Evolutionary conservation across 2,888 invertebrate species (phyloP).

Genomic region (Rhagonycha fulva): DNA sequence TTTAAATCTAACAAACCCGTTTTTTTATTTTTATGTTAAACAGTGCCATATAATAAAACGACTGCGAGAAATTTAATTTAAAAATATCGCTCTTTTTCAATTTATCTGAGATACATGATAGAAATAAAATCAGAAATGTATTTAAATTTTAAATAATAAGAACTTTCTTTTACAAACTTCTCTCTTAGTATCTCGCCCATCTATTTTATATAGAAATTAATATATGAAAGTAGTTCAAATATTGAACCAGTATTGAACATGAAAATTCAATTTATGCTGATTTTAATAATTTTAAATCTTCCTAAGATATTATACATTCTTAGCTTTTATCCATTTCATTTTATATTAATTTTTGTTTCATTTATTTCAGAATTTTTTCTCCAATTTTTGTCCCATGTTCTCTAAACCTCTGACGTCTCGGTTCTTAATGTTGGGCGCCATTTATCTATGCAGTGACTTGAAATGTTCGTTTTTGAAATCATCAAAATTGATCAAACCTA

Average conservation of each 20-base stretch:
- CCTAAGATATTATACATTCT: neutral
- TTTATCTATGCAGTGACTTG: too few species aligned
- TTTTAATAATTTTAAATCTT: slow-evolving; percentile 4
- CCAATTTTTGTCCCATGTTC: neutral
- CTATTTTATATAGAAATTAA: slow-evolving; percentile 8
- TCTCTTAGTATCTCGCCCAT: neutral
- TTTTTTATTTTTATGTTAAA: neutral
- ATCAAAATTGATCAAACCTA: too few species aligned
- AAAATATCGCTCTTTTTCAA: neutral
- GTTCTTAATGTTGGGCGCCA: too few species aligned
- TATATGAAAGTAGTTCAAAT: slow-evolving; percentile 16
- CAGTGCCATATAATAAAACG: neutral
- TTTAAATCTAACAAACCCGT: neutral
- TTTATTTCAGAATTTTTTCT: neutral
- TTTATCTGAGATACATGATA: neutral
- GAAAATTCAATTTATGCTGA: slow-evolving; percentile 15
- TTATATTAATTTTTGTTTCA: neutral
- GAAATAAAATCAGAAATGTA: neutral
- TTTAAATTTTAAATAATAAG: neutral
- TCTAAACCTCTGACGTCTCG: too few species aligned
- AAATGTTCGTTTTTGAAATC: too few species aligned
- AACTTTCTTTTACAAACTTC: neutral
- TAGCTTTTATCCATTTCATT: neutral
- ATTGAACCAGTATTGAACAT: slow-evolving; percentile 10
- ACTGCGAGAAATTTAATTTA: neutral